These are phyloP conservation scores for Chaetogeoica ovagalla DNA, from an alignment of 2,888 invertebrate species.

Conservation along the genomic window DNA sequence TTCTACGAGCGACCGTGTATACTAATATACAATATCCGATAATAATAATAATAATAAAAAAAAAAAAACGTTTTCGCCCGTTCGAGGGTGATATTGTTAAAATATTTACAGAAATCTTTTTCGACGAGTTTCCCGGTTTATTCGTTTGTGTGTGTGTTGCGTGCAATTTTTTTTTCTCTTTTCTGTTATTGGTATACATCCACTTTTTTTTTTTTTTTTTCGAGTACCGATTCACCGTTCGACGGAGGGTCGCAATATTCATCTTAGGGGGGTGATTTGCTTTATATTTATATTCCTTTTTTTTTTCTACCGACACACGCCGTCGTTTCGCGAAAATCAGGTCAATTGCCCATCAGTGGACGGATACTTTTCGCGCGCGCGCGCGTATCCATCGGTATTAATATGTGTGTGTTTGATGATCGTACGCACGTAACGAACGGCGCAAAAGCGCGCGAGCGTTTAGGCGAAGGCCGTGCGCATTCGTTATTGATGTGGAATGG, in stretches of 20 bases:
- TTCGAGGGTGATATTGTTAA: not conserved
- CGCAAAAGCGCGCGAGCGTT: not conserved
- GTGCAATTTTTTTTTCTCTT: not conserved
- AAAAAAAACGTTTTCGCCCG: too few species aligned
- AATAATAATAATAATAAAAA: too few species aligned
- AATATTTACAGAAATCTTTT: slow-evolving; percentile 4
- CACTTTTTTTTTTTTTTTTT: too few species aligned
- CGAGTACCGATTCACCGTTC: slow-evolving; percentile 17
- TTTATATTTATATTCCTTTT: slow-evolving; percentile 6
- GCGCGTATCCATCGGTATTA: slow-evolving; percentile 6
- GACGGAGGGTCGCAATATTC: slow-evolving; percentile 18
- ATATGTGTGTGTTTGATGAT: too few species aligned
- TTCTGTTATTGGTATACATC: not conserved
- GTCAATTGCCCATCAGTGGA: slow-evolving; percentile 48
- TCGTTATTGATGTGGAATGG: too few species aligned
- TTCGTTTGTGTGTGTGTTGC: not conserved
- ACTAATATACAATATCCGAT: too few species aligned
- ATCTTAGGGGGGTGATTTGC: slow-evolving; percentile 48
- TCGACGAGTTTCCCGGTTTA: slow-evolving; percentile 12
- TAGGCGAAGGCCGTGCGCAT: not conserved
- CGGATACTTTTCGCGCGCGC: slow-evolving; percentile 14
- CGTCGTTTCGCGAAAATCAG: slow-evolving; percentile 26
- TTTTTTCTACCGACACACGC: slow-evolving; percentile 17
- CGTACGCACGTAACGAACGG: not conserved
- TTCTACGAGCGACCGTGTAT: too few species aligned